phyloP scores from a whole-genome alignment of 2,113 vertebrate species.

The Cisticola juncidis region DNA sequence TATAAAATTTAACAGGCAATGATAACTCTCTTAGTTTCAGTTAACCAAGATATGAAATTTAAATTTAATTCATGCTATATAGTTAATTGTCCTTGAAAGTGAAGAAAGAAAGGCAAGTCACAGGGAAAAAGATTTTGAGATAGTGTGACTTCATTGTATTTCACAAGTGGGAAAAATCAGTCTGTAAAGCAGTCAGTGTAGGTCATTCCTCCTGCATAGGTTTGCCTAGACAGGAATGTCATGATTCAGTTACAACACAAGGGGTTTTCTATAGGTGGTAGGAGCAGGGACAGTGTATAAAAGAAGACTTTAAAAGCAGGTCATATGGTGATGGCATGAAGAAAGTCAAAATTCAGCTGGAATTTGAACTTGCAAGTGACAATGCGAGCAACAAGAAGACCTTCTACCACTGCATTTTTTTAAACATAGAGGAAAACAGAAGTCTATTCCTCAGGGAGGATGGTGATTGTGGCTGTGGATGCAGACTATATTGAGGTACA shows the following conservation, averaged over 20 bases:
- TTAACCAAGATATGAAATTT: constrained; percentile 32
- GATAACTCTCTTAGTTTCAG: constrained; percentile 30
- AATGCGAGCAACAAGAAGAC: neutral
- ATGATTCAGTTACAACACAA: neutral
- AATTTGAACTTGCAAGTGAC: neutral
- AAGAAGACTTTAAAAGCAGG: neutral
- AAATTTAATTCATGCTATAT: neutral
- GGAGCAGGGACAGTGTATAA: neutral
- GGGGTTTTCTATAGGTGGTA: neutral
- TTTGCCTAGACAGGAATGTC: neutral
- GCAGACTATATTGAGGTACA: neutral
- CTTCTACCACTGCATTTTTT: neutral
- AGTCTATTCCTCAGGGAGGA: neutral
- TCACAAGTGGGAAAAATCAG: neutral
- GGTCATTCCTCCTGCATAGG: neutral
- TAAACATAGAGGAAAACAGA: neutral
- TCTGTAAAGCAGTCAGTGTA: neutral
- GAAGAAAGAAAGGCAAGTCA: neutral
- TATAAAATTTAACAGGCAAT: constrained; percentile 51
- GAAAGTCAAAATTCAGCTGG: neutral
- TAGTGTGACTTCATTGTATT: neutral
- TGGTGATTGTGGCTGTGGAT: neutral
- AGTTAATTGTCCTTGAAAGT: constrained; percentile 37
- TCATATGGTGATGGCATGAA: neutral
- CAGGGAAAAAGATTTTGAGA: neutral